Conservation (phyloP, 1,140 invertebrate species). For the Eupristina koningsbergeri region DNA sequence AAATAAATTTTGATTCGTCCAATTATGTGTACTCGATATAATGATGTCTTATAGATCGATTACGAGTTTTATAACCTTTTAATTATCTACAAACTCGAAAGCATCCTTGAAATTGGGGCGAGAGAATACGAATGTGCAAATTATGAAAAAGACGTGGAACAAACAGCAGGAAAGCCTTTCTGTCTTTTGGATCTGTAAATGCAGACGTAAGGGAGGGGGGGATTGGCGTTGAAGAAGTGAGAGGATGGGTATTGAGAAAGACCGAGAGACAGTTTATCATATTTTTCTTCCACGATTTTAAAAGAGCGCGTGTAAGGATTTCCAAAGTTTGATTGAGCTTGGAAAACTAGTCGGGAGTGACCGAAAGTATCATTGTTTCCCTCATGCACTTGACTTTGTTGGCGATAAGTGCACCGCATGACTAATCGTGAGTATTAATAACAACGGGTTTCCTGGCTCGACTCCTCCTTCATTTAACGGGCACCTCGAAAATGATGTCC, state of each 20-base stretch:
- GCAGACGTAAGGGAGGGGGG: not conserved
- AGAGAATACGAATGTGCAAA: not conserved
- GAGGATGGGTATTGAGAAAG: too few relatives aligned
- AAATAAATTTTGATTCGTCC: too few relatives aligned
- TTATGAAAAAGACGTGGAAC: constrained; percentile 13
- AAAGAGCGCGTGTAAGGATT: constrained; percentile 31
- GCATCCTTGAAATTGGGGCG: not conserved
- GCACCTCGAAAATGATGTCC: not conserved
- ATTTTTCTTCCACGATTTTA: too few relatives aligned
- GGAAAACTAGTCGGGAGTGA: not conserved
- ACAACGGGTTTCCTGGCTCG: constrained; percentile 17
- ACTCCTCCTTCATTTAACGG: not conserved
- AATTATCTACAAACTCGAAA: not conserved
- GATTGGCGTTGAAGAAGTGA: too few relatives aligned
- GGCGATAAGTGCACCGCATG: constrained; percentile 23
- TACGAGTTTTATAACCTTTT: too few relatives aligned
- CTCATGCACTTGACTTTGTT: not conserved
- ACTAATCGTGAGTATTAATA: constrained; percentile 30
- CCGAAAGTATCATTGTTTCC: not conserved
- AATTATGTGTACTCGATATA: too few relatives aligned
- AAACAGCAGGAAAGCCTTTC: constrained; percentile 9
- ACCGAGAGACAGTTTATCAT: too few relatives aligned
- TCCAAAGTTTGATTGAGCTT: too few relatives aligned
- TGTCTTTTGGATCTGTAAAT: not conserved
- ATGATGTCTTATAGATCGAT: too few relatives aligned